Conservation (phyloP, 1,140 invertebrate species). For the Cydia fagiglandana region DNA sequence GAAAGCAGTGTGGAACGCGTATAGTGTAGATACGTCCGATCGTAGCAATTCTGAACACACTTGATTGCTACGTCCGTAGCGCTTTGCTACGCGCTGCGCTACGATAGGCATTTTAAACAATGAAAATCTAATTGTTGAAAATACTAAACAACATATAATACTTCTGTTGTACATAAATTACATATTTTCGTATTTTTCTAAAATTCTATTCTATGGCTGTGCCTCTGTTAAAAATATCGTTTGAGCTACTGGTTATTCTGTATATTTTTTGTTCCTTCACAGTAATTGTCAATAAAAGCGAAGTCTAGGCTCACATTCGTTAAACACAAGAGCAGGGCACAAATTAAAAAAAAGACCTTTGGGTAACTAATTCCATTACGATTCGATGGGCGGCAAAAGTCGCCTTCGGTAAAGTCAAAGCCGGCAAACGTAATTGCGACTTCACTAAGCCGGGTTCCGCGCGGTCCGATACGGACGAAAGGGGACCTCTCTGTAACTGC, state of each 20-base stretch:
- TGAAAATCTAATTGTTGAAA: neutral
- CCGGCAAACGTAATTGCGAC: slow-evolving; percentile 78
- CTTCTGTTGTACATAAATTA: no score
- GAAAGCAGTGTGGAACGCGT: neutral
- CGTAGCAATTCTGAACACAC: slow-evolving; percentile 24
- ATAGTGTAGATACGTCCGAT: slow-evolving; percentile 8
- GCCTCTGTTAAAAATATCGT: neutral
- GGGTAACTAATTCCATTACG: slow-evolving; percentile 78
- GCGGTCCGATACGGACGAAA: slow-evolving; percentile 73
- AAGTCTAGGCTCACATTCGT: slow-evolving; percentile 48
- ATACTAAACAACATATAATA: no score
- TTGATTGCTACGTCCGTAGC: slow-evolving; percentile 21
- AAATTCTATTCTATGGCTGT: neutral
- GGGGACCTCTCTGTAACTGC: slow-evolving; percentile 73
- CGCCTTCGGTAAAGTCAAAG: slow-evolving; percentile 73
- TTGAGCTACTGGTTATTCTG: neutral
- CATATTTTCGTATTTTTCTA: no score
- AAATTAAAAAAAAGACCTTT: slow-evolving; percentile 70
- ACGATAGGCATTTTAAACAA: neutral
- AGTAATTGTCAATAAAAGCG: neutral
- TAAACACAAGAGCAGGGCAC: slow-evolving; percentile 68
- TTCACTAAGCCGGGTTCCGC: slow-evolving; percentile 76
- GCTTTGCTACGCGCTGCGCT: slow-evolving; percentile 1
- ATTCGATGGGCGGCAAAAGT: slow-evolving; percentile 78
- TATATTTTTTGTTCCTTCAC: neutral